Evolutionary conservation across 2,113 vertebrate genomes (phyloP).

Genomic region (Lipophrys pholis): DNA sequence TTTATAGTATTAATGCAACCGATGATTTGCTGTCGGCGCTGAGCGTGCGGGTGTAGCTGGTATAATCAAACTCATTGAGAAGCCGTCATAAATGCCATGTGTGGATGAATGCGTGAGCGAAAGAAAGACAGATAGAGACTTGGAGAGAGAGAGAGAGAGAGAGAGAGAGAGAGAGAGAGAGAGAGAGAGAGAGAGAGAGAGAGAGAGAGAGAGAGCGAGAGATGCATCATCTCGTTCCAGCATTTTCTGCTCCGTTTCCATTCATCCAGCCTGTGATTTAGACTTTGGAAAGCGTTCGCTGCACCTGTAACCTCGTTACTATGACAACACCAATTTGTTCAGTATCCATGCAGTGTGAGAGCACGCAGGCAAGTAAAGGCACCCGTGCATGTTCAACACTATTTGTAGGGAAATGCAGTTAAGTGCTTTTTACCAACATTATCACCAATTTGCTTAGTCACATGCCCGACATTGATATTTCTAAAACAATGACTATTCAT

Average conservation of each 20-base stretch:
- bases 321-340: slow-evolving; percentile 52
- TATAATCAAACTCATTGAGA: slow-evolving; percentile 26
- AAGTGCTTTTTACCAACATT: not conserved
- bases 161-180: not conserved
- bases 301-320: slow-evolving; percentile 59
- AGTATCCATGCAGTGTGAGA: slow-evolving; percentile 42
- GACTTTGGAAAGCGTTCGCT: slow-evolving; percentile 31
- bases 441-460: not conserved
- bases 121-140: not conserved
- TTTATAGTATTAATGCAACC: slow-evolving; percentile 1
- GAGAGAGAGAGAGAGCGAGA: not conserved
- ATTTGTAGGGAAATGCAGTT: slow-evolving; percentile 12
- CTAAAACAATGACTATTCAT: not conserved
- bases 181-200: not conserved
- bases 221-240: slow-evolving; percentile 17
- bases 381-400: not conserved
- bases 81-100: slow-evolving; percentile 1
- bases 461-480: not conserved
- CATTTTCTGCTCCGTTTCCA: slow-evolving; percentile 36
- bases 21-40: slow-evolving; percentile 1
- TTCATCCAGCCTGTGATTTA: slow-evolving; percentile 31
- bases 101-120: not conserved
- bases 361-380: not conserved
- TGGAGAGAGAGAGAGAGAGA: not conserved
- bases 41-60: slow-evolving; percentile 36